Conservation (phyloP, 1,140 invertebrate genomes). For the Micrasema longulum region DNA sequence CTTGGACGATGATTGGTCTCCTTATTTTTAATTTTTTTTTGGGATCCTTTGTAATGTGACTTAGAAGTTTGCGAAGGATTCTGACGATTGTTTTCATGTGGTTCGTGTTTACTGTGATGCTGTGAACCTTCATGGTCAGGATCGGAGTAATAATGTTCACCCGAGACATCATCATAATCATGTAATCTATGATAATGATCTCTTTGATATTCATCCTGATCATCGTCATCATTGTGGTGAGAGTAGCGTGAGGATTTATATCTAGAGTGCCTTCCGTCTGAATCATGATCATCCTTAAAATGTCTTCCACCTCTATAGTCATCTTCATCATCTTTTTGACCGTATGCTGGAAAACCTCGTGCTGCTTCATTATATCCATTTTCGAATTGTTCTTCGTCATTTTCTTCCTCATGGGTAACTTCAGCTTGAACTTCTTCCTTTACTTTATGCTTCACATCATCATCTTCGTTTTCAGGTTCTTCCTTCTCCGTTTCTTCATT, state of each 20-base stretch:
- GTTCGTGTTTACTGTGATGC: conserved; percentile 24
- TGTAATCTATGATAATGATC: conserved; percentile 19
- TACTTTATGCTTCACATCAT: conserved; percentile 57
- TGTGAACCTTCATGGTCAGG: conserved; percentile 26
- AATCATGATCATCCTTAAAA: conserved; percentile 35
- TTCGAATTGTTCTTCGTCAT: conserved; percentile 65
- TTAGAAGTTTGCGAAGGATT: not conserved
- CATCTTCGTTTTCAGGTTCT: conserved; percentile 56
- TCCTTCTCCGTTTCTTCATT: conserved; percentile 59
- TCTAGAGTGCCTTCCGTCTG: conserved; percentile 22
- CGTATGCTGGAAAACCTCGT: conserved; percentile 61
- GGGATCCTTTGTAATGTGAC: too few species aligned
- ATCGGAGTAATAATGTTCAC: conserved; percentile 30
- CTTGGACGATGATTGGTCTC: conserved; percentile 4
- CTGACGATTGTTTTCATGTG: conserved; percentile 2
- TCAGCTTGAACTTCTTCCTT: conserved; percentile 59
- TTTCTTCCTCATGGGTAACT: conserved; percentile 59
- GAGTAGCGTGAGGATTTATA: conserved; percentile 27
- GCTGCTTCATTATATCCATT: conserved; percentile 64
- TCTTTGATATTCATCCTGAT: conserved; percentile 27
- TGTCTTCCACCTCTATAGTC: conserved; percentile 11
- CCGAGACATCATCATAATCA: conserved; percentile 38
- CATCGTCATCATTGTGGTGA: conserved; percentile 42
- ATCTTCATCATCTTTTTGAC: conserved; percentile 56
- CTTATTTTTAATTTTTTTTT: too few species aligned